These are phyloP conservation scores for Empidonax alnorum DNA, from an alignment of 2,113 vertebrate species.

Conservation along the genomic window DNA sequence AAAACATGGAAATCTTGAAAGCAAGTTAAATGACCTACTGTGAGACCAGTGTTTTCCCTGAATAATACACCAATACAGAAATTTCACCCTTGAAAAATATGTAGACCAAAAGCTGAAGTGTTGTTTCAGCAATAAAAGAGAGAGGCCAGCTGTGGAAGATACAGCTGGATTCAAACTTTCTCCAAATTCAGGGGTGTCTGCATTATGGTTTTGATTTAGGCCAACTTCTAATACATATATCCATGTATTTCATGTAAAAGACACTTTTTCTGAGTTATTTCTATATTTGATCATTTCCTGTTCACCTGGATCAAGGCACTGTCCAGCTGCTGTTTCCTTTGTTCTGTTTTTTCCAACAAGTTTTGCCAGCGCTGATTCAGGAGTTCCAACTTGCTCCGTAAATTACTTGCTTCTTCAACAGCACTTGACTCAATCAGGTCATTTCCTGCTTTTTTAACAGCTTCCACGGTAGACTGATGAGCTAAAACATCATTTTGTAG, in stretches of 20 bases:
- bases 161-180: not conserved
- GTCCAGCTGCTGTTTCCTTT: conserved; percentile 91
- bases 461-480: conserved; percentile 92
- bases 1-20: not conserved
- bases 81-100: not conserved
- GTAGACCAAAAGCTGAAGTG: not conserved
- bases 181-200: not conserved
- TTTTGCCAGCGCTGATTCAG: conserved; percentile 91
- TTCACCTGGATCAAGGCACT: conserved; percentile 91
- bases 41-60: not conserved
- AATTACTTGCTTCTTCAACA: conserved; percentile 91
- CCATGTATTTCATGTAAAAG: not conserved
- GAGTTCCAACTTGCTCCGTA: conserved; percentile 89
- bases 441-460: conserved; percentile 92
- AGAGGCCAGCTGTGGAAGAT: not conserved
- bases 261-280: not conserved
- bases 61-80: not conserved
- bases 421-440: conserved; percentile 91
- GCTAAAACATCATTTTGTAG: conserved; percentile 95
- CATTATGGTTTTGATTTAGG: not conserved
- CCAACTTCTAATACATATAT: not conserved
- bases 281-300: conserved; percentile 8
- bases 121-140: not conserved
- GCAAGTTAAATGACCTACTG: not conserved
- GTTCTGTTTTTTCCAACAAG: conserved; percentile 88